A percentile compares a stretch with the other conserved stretches of the same genome.
Conservation (phyloP, 2,888 invertebrate species). For the Schrankia costaestrigalis region DNA sequence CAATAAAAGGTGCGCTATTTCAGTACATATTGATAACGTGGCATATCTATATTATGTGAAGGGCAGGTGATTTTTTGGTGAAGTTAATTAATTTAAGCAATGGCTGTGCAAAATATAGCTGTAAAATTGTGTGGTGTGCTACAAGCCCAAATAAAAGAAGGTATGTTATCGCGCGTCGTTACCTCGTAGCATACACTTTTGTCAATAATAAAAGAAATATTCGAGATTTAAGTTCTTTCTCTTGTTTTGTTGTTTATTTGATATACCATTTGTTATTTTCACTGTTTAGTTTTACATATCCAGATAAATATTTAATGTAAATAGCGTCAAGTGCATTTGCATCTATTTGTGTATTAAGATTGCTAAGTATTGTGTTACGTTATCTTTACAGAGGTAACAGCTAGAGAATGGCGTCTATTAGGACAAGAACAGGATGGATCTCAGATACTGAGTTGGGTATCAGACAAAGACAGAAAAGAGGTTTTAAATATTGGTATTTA, state of each 20-base stretch:
- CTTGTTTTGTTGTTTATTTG: too few relatives aligned
- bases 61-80: constrained; percentile 37
- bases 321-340: too few relatives aligned
- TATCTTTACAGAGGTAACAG: constrained; percentile 76
- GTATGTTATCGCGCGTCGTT: too few relatives aligned
- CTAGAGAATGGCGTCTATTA: constrained; percentile 89
- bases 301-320: too few relatives aligned
- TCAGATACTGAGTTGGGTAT: constrained; percentile 85
- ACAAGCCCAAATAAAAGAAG: constrained; percentile 69
- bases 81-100: constrained; percentile 43
- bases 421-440: constrained; percentile 91
- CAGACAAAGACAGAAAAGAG: constrained; percentile 46
- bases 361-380: constrained; percentile 2
- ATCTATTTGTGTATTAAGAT: not conserved
- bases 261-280: too few relatives aligned
- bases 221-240: too few relatives aligned
- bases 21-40: constrained; percentile 49
- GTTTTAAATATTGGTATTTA: constrained; percentile 81
- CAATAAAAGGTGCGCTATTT: constrained; percentile 56
- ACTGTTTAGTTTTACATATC: too few relatives aligned
- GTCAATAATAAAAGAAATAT: too few relatives aligned
- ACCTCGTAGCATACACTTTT: too few relatives aligned
- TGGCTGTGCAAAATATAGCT: constrained; percentile 78
- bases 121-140: constrained; percentile 80
- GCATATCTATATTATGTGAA: constrained; percentile 38